Conservation (phyloP, 2,113 vertebrate genomes). For the Isurus oxyrinchus region DNA sequence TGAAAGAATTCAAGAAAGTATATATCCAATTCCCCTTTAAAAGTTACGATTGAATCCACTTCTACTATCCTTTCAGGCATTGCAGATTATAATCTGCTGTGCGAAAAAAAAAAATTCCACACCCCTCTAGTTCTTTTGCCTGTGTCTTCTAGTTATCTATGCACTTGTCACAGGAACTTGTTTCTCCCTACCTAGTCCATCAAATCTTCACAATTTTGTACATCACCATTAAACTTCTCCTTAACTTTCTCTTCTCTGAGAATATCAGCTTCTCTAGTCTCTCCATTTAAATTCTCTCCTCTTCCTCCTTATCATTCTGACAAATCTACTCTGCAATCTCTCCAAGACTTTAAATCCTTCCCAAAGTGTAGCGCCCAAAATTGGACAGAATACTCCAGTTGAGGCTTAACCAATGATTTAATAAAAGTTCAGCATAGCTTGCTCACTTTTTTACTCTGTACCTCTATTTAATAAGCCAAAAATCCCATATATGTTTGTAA, state of each 20-base stretch:
- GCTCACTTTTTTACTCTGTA: neutral
- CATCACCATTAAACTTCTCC: neutral
- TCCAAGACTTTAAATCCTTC: neutral
- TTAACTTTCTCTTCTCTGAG: neutral
- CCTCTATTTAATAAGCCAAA: neutral
- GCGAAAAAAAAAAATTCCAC: no score
- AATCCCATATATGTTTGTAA: neutral
- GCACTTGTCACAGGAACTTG: no score
- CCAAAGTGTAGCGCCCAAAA: neutral
- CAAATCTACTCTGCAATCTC: neutral
- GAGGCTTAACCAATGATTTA: neutral
- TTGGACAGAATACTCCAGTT: neutral
- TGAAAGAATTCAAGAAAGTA: no score
- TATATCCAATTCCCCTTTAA: neutral
- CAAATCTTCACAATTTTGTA: neutral
- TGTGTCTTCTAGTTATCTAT: neutral
- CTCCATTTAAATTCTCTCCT: neutral
- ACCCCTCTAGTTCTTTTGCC: neutral
- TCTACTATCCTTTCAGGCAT: no score
- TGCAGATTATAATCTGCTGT: no score
- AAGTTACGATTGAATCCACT: no score
- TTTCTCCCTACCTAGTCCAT: neutral
- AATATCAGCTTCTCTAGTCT: neutral
- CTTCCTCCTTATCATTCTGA: neutral
- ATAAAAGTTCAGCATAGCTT: neutral